Evolutionary conservation across 1,140 invertebrate species (phyloP), one percentile per base, ranked within the genome.

Genomic region (Neodiprion lecontei): DNA sequence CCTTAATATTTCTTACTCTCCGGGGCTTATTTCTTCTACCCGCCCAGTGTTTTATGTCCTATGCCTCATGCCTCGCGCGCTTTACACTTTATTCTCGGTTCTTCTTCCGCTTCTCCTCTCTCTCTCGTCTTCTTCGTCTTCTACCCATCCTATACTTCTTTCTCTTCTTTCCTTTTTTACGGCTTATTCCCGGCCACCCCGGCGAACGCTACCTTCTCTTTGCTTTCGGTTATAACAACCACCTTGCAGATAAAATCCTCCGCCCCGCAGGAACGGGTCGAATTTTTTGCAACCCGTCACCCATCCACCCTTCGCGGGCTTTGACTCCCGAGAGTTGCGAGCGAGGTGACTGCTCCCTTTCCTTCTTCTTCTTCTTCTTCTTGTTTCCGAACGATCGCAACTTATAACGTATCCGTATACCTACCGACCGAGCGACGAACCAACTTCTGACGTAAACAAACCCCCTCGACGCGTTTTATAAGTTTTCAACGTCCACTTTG

Each of bases 1-100:
- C 53, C 53, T 61, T 61, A 61, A 61, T 61, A 61, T 61, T 61
- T 61, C 53, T 61, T 61, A 61, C 53, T 61, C 53, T 17, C 53
- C 53, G 11, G 53, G 9, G 53, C 53, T 61, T 61, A 61, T 61
- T 61, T 61, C 53, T 61, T 61, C 53, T 61, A 61, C 53, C 53
- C n/a, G 9, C 2, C 53, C 53, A 61, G 53, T 61, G 53, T 61
- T 61, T 61, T 61, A 61, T 61, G 53, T 17, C 53, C 53, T 61
- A 8, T 11, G 53, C 53, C 53, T 17, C 53, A 17, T 9, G 53
- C 53, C 53, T 61, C 53, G 53, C 53, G 53, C 53, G 53, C 8
- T 61, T 61, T 61, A 9, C n/a, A 14, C 53, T 61, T 17, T 61
- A 12, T 61, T 12, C 11, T 17, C 53, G 28, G 28, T 9, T 61